Evolutionary conservation across 2,113 vertebrate species (phyloP).

Genomic region (Sterna hirundo): DNA sequence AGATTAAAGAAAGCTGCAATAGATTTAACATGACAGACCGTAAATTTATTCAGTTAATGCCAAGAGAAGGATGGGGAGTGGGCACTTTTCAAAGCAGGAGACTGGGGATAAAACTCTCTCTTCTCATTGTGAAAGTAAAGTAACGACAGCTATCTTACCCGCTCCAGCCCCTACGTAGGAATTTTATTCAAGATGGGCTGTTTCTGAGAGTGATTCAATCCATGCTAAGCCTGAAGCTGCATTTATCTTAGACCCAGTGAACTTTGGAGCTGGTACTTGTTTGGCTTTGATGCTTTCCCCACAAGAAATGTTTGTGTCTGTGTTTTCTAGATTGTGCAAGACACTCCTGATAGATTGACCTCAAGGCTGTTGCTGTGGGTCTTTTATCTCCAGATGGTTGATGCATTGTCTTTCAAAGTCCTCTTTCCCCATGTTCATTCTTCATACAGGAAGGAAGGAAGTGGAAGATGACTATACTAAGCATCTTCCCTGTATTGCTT

Average conservation of each 20-base stretch:
- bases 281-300: background rate
- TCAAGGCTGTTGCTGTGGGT: background rate
- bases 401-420: background rate
- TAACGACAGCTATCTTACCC: background rate
- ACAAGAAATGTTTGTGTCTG: background rate
- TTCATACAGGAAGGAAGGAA: background rate
- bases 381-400: background rate
- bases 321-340: background rate
- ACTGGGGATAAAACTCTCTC: background rate
- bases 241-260: background rate
- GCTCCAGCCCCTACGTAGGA: background rate
- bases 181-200: background rate
- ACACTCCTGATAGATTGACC: background rate
- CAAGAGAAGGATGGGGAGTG: background rate
- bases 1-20: background rate
- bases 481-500: background rate
- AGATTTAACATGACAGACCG: background rate
- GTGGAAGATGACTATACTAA: background rate
- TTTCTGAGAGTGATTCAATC: background rate
- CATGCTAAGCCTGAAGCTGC: background rate
- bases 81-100: background rate
- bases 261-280: background rate
- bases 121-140: background rate
- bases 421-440: background rate
- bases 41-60: background rate